Evolutionary conservation across 2,888 invertebrate species (phyloP).

Genomic region (Callosobruchus maculatus): DNA sequence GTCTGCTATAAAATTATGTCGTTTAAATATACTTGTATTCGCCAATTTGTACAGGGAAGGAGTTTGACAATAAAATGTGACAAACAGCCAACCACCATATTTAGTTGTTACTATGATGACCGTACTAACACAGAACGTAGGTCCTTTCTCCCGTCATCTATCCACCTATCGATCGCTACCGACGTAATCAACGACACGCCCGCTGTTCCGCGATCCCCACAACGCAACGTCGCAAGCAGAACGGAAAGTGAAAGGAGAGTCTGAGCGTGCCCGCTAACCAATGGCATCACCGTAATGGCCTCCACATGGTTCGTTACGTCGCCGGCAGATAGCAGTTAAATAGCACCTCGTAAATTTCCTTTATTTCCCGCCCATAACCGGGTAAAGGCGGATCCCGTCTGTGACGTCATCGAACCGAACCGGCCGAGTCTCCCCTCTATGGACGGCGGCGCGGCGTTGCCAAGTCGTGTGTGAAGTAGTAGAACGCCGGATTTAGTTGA

Average conservation of each 20-base stretch:
- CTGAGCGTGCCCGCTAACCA: constrained; percentile 46
- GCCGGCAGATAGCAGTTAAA: constrained; percentile 58
- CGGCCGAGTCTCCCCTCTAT: constrained; percentile 23
- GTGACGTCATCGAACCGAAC: constrained; percentile 48
- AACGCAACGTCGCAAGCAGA: neutral
- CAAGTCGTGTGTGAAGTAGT: neutral
- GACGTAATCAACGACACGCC: constrained; percentile 54
- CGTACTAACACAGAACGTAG: constrained; percentile 30
- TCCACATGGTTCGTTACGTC: constrained; percentile 52
- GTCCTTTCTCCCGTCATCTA: constrained; percentile 41
- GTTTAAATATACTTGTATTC: too few relatives aligned
- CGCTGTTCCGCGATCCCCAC: constrained; percentile 31
- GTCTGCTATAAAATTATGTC: too few relatives aligned
- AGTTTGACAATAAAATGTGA: too few relatives aligned
- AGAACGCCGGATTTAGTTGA: neutral
- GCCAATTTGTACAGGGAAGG: too few relatives aligned
- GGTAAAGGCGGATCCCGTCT: constrained; percentile 55
- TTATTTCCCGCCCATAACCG: constrained; percentile 59
- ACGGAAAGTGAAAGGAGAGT: constrained; percentile 22
- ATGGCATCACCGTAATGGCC: constrained; percentile 60
- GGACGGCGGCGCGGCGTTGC: neutral
- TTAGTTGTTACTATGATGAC: too few relatives aligned
- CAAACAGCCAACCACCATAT: too few relatives aligned
- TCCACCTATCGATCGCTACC: constrained; percentile 39
- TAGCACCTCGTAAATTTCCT: constrained; percentile 53